A percentile compares a stretch with the other conserved stretches of the same genome.
Evolutionary conservation across 2,888 invertebrate species (phyloP).

Genomic region (Diachrysia chrysitis): DNA sequence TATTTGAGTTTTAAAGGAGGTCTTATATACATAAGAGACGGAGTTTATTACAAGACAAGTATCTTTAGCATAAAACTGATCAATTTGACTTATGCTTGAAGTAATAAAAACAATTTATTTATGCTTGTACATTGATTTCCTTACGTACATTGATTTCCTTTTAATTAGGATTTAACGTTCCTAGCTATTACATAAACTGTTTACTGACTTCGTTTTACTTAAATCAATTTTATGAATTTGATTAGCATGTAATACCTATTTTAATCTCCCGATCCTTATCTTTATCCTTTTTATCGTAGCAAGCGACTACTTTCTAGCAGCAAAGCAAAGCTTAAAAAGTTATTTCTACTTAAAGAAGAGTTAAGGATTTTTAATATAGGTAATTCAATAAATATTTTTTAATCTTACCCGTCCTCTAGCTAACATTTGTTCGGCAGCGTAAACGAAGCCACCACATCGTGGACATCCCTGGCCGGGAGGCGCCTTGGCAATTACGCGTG

Average conservation of each 20-base stretch:
- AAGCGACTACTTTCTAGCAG: slow-evolving; percentile 36
- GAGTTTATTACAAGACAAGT: slow-evolving; percentile 3
- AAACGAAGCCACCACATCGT: slow-evolving; percentile 96
- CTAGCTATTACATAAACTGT: background rate
- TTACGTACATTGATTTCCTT: no score
- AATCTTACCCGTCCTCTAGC: slow-evolving; percentile 95
- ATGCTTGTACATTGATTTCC: no score
- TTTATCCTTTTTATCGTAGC: background rate
- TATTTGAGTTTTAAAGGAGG: slow-evolving; percentile 53
- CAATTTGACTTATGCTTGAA: background rate
- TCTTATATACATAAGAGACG: slow-evolving; percentile 20
- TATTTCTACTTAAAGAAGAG: slow-evolving; percentile 4
- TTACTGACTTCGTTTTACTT: background rate
- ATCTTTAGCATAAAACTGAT: background rate
- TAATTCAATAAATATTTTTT: background rate
- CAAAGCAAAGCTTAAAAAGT: slow-evolving; percentile 27
- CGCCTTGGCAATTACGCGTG: slow-evolving; percentile 93
- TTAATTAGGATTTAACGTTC: no score
- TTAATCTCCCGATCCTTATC: background rate
- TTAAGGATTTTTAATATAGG: slow-evolving; percentile 12
- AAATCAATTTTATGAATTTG: background rate
- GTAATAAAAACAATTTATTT: no score
- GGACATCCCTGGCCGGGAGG: slow-evolving; percentile 96
- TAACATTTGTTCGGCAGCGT: slow-evolving; percentile 97
- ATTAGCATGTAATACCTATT: background rate